phyloP scores from a whole-genome alignment of 2,888 invertebrate species.

The Rotaria sp. region DNA sequence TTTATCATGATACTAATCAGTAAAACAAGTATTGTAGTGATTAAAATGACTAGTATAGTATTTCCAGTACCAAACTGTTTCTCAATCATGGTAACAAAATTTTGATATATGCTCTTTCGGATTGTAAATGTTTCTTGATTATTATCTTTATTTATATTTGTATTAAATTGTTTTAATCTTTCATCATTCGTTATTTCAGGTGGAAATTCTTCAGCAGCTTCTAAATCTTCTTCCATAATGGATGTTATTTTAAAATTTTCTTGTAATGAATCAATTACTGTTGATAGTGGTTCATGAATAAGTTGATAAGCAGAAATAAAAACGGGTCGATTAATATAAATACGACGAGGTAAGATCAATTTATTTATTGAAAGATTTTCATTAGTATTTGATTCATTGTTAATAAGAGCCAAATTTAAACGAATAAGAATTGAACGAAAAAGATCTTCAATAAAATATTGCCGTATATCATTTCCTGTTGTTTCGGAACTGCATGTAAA shows the following conservation, averaged over 20 bases:
- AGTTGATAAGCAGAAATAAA: slow-evolving; percentile 1
- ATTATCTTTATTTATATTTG: neutral
- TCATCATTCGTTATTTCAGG: neutral
- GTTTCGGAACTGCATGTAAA: neutral
- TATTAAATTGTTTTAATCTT: slow-evolving; percentile 11
- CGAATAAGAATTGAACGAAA: slow-evolving; percentile 24
- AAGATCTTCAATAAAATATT: slow-evolving; percentile 28
- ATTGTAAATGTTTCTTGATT: neutral
- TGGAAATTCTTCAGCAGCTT: slow-evolving; percentile 27
- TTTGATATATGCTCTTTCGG: neutral
- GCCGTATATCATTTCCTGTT: slow-evolving; percentile 4
- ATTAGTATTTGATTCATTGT: neutral
- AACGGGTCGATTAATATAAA: slow-evolving; percentile 15
- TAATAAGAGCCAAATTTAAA: neutral
- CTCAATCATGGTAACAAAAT: neutral
- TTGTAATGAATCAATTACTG: neutral
- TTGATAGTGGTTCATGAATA: neutral
- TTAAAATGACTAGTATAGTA: neutral
- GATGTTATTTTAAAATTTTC: slow-evolving; percentile 17
- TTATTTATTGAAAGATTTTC: neutral
- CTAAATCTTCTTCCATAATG: neutral
- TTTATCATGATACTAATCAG: slow-evolving; percentile 4
- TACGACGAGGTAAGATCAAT: neutral
- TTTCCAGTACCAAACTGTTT: neutral
- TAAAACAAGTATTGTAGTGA: neutral